phyloP scores from a whole-genome alignment of 2,888 invertebrate species.

The Melanostoma scalare region DNA sequence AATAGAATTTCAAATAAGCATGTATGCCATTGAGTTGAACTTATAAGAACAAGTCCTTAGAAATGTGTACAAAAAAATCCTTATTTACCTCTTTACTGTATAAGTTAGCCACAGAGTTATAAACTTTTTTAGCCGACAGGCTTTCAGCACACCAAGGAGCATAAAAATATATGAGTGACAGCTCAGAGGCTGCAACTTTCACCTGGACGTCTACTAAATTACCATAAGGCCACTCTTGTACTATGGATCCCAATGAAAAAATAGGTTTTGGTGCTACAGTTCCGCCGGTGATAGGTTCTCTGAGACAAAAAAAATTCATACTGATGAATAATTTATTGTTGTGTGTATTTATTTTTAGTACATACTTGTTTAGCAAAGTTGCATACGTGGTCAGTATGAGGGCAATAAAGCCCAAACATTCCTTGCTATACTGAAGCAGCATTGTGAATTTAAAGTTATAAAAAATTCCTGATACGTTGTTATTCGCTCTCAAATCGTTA shows the following conservation, averaged over 20 bases:
- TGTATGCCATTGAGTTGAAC: too few relatives aligned
- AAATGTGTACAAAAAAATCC: not conserved
- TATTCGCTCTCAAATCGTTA: slow-evolving; percentile 13
- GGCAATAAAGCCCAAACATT: slow-evolving; percentile 62
- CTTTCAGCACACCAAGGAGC: slow-evolving; percentile 97
- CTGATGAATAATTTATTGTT: not conserved
- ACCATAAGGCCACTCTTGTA: slow-evolving; percentile 60
- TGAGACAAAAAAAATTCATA: slow-evolving; percentile 10
- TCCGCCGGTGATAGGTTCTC: slow-evolving; percentile 52
- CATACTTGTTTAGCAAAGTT: slow-evolving; percentile 59
- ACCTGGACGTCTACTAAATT: slow-evolving; percentile 50
- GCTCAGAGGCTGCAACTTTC: slow-evolving; percentile 86
- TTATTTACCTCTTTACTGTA: slow-evolving; percentile 86
- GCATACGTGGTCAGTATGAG: slow-evolving; percentile 66
- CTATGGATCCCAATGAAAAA: slow-evolving; percentile 48
- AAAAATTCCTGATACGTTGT: slow-evolving; percentile 14
- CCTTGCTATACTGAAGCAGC: slow-evolving; percentile 61
- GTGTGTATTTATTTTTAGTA: not conserved
- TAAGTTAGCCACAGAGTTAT: slow-evolving; percentile 88
- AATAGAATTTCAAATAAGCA: too few relatives aligned
- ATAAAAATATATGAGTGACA: slow-evolving; percentile 95
- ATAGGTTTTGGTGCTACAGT: slow-evolving; percentile 54
- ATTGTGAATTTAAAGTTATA: slow-evolving; percentile 52
- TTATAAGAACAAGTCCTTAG: not conserved
- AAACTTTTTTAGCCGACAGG: slow-evolving; percentile 88